Base-by-base conservation (phyloP, 2,113 vertebrate species). In the Trogon surrucura region DNA sequence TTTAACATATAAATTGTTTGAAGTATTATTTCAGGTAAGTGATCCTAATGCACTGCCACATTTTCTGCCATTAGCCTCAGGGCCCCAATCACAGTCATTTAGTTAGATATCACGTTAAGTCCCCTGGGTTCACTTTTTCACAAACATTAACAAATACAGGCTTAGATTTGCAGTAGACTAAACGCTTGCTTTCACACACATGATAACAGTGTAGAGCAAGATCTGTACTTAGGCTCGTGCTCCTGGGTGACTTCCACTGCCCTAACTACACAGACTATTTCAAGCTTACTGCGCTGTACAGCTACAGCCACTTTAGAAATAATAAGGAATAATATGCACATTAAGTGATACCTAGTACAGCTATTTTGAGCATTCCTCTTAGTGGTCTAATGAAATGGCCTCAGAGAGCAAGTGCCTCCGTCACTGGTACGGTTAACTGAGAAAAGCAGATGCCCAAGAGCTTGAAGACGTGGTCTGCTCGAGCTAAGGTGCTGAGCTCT, bases 1-100 rank as follows among this genome's bases (percentile, higher is more conserved):
- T 90, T 90, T 74, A 78, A 71, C 75, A 81, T 2, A 26, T 7
- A 38, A 84, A 71, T 51, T 66, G 44, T 90, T 67, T 48, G 57
- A 89, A 53, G 41, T 53, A 30, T 56, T 81, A 88, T 71, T 92
- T 69, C 93, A 94, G 90, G 61, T 87, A 80, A 88, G 51, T 21
- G 32, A 84, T 71, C 56, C 72, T 74, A 89, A 84, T 29, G 69
- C 5, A 5, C 26, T 73, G 57, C 19, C 53, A 58, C 51, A 20
- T 86, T 91, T 86, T 57, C 60, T 34, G 69, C 75, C 53, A 29
- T 26, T 74, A 65, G 69, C 90, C 77, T 70, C 71, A 38, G 74
- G 81, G 66, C 25, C 66, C 64, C 79, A 38, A 13, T 38, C 60
- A 54, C 7, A 20, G 58, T 9, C 48, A 78, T 65, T 93, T 57